Evolutionary conservation across 2,797 vertebrate genomes (phyloP), one percentile per base, ranked within the genome.

Genomic region (Nannoperca australis): DNA sequence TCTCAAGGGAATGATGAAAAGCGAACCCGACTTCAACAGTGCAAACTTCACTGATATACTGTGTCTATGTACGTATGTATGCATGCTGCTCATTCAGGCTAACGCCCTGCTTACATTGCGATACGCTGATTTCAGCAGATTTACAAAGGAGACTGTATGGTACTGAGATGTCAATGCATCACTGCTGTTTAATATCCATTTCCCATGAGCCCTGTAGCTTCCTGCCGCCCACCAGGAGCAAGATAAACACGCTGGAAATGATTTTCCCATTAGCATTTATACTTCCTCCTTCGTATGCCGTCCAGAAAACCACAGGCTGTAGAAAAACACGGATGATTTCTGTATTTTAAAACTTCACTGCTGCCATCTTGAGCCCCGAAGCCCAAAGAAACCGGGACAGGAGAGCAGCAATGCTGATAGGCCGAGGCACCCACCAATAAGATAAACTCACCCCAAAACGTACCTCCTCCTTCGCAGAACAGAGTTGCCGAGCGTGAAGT

Each of bases 1-100:
- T 62, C 38, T 76, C 14, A n/a, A 78, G 76, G 86, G 59, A 75
- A 70, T 55, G 76, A 77, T 77, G n/a, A 40, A 53, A 76, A 40
- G 78, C 73, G 80, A 78, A 78, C 76, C 62, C 42, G 13, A 54
- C 44, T 59, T 34, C 49, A 58, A 20, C 49, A 44, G 66, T 80
- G 65, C 78, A 50, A 80, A 51, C 63, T 64, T 58, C 68, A 60
- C 70, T 68, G 44, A 51, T 70, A 50, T 8, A 2, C 38, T 49
- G 27, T 67, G 36, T 76, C 32, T 49, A 40, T 78, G 27, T 67
- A 44, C 73, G 38, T 49, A 40, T 78, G 56, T 66, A 1, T 49
- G 56, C 50, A 58, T 40, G 47, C 69, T 74, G 69, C 67, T 40
- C 51, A 5, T 45, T 38, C 54, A 58, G 20, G 69, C 38, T 44